phyloP scores from a whole-genome alignment of 2,113 vertebrate species.

The Leucosticte australis region DNA sequence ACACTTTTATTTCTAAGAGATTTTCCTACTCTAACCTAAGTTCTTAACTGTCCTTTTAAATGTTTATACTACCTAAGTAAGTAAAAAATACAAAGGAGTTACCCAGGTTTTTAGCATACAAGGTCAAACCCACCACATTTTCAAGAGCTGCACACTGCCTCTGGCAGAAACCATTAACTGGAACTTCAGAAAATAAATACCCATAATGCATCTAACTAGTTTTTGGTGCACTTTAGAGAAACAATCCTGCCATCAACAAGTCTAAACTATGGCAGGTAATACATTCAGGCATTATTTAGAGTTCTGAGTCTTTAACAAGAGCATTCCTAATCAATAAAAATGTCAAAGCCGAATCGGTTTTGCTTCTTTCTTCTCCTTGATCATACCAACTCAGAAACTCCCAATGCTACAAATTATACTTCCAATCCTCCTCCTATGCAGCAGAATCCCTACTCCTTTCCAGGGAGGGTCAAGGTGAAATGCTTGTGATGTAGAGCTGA shows the following conservation, averaged over 20 bases:
- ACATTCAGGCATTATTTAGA: not conserved
- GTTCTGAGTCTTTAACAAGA: not conserved
- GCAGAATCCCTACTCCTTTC: not conserved
- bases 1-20: not conserved
- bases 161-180: slow-evolving; percentile 34
- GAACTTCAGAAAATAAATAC: slow-evolving; percentile 22
- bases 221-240: not conserved
- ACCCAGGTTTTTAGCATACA: not conserved
- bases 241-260: not conserved
- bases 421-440: not conserved
- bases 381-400: not conserved
- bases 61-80: not conserved
- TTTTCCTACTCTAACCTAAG: not conserved
- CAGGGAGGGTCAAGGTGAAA: slow-evolving; percentile 67
- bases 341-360: not conserved
- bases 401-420: slow-evolving; percentile 25
- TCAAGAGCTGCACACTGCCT: not conserved
- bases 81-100: not conserved
- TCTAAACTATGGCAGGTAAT: not conserved
- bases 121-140: slow-evolving; percentile 12
- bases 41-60: not conserved
- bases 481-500: slow-evolving; percentile 12
- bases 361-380: not conserved
- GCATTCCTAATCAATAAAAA: slow-evolving; percentile 13
- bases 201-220: not conserved